Evolutionary conservation across 2,888 invertebrate species (phyloP).

Genomic region (Acanthosepion esculentum): DNA sequence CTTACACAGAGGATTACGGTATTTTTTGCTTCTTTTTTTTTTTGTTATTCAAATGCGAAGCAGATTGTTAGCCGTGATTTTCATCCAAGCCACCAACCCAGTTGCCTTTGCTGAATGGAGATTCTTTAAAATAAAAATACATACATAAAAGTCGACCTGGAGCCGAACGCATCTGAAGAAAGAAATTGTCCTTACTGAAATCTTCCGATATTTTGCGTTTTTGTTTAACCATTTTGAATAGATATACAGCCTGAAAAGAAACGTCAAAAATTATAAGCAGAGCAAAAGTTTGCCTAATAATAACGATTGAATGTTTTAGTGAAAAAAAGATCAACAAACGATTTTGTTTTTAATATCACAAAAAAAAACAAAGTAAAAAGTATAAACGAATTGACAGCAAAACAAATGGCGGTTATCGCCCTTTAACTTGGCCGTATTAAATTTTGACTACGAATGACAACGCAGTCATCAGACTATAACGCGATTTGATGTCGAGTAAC

Average conservation of each 20-base stretch:
- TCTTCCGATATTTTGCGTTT: background rate
- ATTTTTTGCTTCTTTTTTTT: background rate
- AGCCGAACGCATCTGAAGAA: background rate
- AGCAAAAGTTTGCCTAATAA: background rate
- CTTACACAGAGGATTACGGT: too few species aligned
- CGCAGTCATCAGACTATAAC: too few species aligned
- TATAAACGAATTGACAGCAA: background rate
- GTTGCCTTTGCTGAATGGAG: background rate
- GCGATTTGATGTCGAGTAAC: too few species aligned
- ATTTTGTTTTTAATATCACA: too few species aligned
- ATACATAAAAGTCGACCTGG: background rate
- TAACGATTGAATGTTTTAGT: background rate
- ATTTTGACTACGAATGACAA: too few species aligned
- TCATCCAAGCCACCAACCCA: background rate
- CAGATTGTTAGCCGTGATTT: background rate
- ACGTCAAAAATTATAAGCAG: background rate
- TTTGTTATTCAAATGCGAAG: background rate
- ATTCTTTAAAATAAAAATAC: background rate
- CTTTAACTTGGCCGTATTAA: too few species aligned
- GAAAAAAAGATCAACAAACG: background rate
- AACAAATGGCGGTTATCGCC: background rate
- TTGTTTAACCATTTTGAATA: background rate
- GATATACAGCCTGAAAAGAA: background rate
- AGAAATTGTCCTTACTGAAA: slow-evolving; percentile 11
- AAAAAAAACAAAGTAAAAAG: too few species aligned